These are phyloP conservation scores for Trididemnum nubilum DNA, from an alignment of 23 tunicate genomes.

Conservation along the genomic window DNA sequence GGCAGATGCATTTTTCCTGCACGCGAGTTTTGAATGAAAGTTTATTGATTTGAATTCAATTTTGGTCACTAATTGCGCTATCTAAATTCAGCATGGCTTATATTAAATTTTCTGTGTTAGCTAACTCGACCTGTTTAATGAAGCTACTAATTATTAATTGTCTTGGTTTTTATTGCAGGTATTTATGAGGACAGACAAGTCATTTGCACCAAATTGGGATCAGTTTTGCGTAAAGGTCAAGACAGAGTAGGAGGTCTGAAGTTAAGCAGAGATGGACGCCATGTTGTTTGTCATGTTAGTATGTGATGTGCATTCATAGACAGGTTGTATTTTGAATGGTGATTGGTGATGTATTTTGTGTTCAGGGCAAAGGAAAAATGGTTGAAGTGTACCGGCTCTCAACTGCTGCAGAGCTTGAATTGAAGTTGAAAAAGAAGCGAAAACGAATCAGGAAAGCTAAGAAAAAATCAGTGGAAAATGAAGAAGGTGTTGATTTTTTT, in stretches of 20 bases:
- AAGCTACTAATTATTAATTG: too few species aligned
- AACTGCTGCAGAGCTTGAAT: constrained; percentile 51
- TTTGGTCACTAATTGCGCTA: too few species aligned
- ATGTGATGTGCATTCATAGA: neutral
- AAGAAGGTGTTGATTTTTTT: neutral
- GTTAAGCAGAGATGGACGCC: constrained; percentile 51
- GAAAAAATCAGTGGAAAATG: constrained; percentile 29
- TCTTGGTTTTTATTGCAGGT: constrained; percentile 28
- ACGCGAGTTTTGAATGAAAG: too few species aligned
- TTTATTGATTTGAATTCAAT: too few species aligned
- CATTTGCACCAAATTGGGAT: constrained; percentile 61
- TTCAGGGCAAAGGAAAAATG: constrained; percentile 67
- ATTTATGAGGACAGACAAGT: constrained; percentile 46
- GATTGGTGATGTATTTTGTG: neutral
- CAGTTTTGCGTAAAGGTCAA: constrained; percentile 57
- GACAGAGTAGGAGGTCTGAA: constrained; percentile 66
- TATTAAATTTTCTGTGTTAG: too few species aligned
- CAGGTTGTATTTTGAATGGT: neutral
- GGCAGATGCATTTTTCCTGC: too few species aligned
- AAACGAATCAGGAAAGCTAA: constrained; percentile 48
- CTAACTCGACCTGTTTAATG: too few species aligned
- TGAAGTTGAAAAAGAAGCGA: constrained; percentile 50
- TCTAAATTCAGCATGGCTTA: too few species aligned
- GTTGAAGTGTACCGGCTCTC: constrained; percentile 60
- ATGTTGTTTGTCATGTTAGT: constrained; percentile 73